Evolutionary conservation across 64 coral and sea anemone species (phyloP).

Genomic region (Anthopleura sola): DNA sequence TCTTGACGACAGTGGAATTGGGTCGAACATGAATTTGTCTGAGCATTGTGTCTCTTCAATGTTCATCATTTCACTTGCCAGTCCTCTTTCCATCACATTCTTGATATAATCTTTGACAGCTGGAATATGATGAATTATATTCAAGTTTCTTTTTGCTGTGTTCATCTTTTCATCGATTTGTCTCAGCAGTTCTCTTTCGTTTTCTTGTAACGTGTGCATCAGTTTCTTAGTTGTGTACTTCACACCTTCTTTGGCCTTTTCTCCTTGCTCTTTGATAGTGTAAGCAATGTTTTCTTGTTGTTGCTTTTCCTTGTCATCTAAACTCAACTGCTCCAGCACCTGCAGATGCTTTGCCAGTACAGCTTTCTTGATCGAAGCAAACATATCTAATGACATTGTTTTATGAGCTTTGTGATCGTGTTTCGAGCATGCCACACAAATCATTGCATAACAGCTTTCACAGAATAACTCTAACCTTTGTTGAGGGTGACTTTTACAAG

Average conservation of each 20-base stretch:
- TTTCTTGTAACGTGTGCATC: background rate
- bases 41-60: background rate
- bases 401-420: background rate
- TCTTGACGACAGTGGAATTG: background rate
- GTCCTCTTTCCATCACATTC: background rate
- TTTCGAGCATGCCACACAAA: background rate
- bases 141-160: background rate
- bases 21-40: background rate
- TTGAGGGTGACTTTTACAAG: background rate
- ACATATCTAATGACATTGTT: background rate
- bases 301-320: background rate
- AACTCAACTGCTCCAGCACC: background rate
- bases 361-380: background rate
- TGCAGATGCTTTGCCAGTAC: conserved; percentile 1
- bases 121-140: background rate
- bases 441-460: background rate
- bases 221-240: background rate
- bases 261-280: background rate
- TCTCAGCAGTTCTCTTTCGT: background rate
- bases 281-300: conserved; percentile 8
- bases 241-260: background rate
- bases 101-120: background rate
- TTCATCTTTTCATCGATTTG: background rate
- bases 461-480: background rate
- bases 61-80: background rate